A percentile compares a stretch with the other conserved stretches of the same genome.
Conservation (phyloP, 2,113 vertebrate genomes). For the Cochlearius cochlearius region DNA sequence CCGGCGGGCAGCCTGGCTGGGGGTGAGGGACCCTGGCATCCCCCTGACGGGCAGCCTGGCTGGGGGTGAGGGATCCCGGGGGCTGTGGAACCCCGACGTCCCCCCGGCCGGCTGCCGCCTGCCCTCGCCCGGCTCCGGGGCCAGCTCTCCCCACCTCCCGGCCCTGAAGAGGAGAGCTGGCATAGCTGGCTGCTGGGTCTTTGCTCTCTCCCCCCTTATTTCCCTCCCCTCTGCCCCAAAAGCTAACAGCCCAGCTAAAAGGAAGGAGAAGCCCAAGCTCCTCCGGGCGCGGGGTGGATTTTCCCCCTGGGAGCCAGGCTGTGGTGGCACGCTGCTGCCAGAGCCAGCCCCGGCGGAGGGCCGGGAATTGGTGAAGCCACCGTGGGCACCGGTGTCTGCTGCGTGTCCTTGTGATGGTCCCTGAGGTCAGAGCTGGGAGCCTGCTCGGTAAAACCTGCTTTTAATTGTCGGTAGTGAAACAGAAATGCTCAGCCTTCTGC, state of each 20-base stretch:
- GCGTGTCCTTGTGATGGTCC: background rate
- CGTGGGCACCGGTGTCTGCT: background rate
- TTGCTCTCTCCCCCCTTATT: background rate
- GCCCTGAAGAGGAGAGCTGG: too few relatives aligned
- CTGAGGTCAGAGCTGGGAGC: background rate
- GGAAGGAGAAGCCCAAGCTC: too few relatives aligned
- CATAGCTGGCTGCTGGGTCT: too few relatives aligned
- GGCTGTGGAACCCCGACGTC: too few relatives aligned
- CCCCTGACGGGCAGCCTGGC: background rate
- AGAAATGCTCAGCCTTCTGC: background rate
- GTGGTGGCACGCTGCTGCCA: background rate
- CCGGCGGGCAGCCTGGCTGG: too few relatives aligned
- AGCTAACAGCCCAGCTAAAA: background rate
- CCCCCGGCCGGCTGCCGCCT: too few relatives aligned
- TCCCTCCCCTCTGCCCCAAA: background rate
- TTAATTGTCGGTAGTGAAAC: fast-evolving
- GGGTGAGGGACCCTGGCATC: too few relatives aligned
- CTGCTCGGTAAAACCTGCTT: background rate
- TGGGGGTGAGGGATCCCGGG: too few relatives aligned
- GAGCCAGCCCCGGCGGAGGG: background rate
- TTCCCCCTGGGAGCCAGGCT: background rate
- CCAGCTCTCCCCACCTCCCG: too few relatives aligned
- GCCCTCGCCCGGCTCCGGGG: background rate
- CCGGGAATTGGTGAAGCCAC: fast-evolving
- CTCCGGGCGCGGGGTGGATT: background rate